Evolutionary conservation across 2,797 vertebrate genomes (phyloP).

Genomic region (Gymnodraco acuticeps): DNA sequence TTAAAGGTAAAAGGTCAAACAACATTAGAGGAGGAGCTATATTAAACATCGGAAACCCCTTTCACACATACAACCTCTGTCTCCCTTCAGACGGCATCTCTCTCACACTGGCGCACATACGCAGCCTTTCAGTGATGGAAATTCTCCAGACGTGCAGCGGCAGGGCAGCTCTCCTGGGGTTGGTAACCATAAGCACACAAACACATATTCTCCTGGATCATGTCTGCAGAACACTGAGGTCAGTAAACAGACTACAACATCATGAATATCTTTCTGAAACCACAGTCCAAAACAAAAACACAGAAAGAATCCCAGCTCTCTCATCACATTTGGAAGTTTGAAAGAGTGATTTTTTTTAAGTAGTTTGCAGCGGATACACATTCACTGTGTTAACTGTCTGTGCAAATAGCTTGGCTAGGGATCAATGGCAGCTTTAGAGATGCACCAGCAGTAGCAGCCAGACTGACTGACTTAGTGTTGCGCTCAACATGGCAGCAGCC

Average conservation of each 20-base stretch:
- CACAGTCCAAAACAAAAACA: not conserved
- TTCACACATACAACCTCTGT: not conserved
- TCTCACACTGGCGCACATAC: not conserved
- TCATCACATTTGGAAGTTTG: conserved; percentile 5
- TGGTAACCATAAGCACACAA: conserved; percentile 65
- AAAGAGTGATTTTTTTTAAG: conserved; percentile 25
- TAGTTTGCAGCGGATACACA: conserved; percentile 49
- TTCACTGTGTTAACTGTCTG: conserved; percentile 65
- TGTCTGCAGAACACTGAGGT: conserved; percentile 25
- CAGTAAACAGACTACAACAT: conserved; percentile 31
- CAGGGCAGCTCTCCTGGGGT: conserved; percentile 57
- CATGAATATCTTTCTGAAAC: conserved; percentile 23
- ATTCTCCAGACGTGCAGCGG: conserved; percentile 60
- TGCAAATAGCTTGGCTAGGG: conserved; percentile 60
- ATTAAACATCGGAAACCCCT: conserved; percentile 5
- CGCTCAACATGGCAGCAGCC: conserved; percentile 59
- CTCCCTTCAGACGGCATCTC: not conserved
- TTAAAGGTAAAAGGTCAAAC: conserved; percentile 40
- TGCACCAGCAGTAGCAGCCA: conserved; percentile 56
- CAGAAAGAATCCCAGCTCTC: not conserved
- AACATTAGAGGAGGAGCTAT: conserved; percentile 35
- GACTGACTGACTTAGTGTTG: conserved; percentile 41
- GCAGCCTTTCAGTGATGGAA: conserved; percentile 60
- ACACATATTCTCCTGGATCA: conserved; percentile 51
- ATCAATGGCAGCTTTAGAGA: conserved; percentile 67